Base-by-base conservation (phyloP, 2,888 invertebrate genomes). In the Thereva nobilitata region DNA sequence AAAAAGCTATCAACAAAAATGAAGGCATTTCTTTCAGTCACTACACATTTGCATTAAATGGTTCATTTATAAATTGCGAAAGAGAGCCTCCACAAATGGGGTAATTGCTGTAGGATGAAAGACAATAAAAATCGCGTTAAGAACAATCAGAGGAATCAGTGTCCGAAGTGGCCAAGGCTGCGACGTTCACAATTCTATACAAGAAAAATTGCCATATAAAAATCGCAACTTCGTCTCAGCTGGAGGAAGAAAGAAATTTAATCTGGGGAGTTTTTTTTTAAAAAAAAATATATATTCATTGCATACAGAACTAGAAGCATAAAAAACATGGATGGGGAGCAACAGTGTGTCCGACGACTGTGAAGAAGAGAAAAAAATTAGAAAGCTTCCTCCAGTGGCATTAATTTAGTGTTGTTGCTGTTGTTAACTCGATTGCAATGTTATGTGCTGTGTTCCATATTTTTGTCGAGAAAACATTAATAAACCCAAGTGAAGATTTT, bases 81-180 rank as follows among this genome's bases (percentile, higher is more conserved):
- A 6, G 59, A 10, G 61, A 41, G 49, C 61, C 50, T 50, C 49
- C 49, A 50, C 41, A 23, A 61, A 61, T 49, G 50, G 50, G 50
- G 42, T 61, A 61, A 61, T 61, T 61, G 47, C 57, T 59, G 23
- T 45, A 37, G 10, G 42, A 56, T 56, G 55, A 41, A 61, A 40
- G 61, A 61, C 50, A 61, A 61, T 61, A 61, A 61, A 50, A 61
- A 40, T 41, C 61, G 50, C 61, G 61, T 61, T 61, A 61, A 50
- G 61, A 61, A 50, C 61, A 61, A 61, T 50, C 61, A 61, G 50
- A 61, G 41, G 50, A 61, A 61, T 50, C 61, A 61, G 50, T 50
- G 50, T 50, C 61, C 61, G 61, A 61, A 61, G 41, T 61, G 40
- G 61, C 61, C 50, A 61, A 50, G 50, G 50, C 50, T 61, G 50